These are phyloP conservation scores for Pachyramphus minor DNA, from an alignment of 2,113 vertebrate species.

Conservation along the genomic window DNA sequence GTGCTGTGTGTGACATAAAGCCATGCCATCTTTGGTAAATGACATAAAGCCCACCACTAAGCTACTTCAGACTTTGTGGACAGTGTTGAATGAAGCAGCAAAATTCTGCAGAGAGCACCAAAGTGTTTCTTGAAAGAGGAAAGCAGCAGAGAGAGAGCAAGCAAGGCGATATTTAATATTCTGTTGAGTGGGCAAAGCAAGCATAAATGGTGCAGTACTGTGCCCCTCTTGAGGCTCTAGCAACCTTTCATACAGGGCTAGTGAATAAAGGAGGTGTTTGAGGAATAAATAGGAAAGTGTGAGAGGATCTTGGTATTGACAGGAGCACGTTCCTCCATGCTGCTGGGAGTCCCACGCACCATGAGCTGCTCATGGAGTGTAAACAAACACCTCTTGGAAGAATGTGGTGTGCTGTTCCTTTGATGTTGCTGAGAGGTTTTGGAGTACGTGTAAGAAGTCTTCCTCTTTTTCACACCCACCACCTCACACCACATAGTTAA, in stretches of 20 bases:
- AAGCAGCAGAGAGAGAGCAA: neutral
- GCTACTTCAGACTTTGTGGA: conserved; percentile 51
- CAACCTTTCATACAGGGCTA: neutral
- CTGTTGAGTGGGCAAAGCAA: neutral
- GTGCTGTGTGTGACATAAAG: conserved; percentile 54
- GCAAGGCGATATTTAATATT: neutral
- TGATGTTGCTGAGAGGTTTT: conserved; percentile 44
- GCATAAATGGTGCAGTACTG: neutral
- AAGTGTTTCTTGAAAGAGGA: neutral
- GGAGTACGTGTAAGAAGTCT: neutral
- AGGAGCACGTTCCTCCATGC: neutral
- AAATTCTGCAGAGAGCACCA: neutral
- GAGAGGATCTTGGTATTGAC: neutral
- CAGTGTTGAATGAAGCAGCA: conserved; percentile 21
- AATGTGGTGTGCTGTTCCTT: neutral
- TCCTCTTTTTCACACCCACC: conserved; percentile 24
- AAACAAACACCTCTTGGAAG: conserved; percentile 44
- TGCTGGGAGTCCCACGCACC: neutral
- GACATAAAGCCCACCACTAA: conserved; percentile 40
- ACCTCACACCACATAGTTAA: neutral
- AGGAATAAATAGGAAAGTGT: neutral
- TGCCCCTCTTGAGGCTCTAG: conserved; percentile 6
- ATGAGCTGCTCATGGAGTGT: conserved; percentile 7
- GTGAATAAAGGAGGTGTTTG: conserved; percentile 3
- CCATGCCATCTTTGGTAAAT: conserved; percentile 22